A percentile compares a stretch with the other conserved stretches of the same genome.
These are phyloP conservation scores for Paralinhomoeus sp. DNA, from an alignment of 2,888 invertebrate species.

Conservation along the genomic window DNA sequence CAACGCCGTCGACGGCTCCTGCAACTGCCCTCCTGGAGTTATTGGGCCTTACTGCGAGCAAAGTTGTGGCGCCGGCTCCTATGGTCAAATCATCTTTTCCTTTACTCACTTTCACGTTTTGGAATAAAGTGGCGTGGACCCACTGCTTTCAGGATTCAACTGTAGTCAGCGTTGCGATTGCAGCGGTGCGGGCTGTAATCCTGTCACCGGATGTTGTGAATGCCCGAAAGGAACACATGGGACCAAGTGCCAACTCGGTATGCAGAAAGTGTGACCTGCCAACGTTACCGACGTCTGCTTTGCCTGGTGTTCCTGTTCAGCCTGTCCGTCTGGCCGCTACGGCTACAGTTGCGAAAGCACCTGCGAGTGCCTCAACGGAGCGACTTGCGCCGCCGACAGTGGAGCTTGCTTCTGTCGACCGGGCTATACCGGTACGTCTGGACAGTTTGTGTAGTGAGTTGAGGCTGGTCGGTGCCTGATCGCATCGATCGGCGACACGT, in stretches of 20 bases:
- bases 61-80: no score
- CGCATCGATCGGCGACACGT: no score
- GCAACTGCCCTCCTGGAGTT: not conserved
- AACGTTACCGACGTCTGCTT: no score
- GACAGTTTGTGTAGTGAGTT: no score
- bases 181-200: constrained; percentile 43
- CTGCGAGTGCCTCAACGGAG: constrained; percentile 30
- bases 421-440: no score
- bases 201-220: constrained; percentile 42
- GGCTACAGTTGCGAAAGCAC: constrained; percentile 28
- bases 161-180: not conserved
- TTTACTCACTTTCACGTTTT: no score
- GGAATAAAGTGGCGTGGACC: no score
- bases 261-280: no score
- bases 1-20: not conserved
- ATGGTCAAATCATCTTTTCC: no score
- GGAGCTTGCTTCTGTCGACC: constrained; percentile 48
- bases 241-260: constrained; percentile 14
- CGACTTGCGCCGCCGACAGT: constrained; percentile 29
- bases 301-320: no score
- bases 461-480: no score
- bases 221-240: constrained; percentile 12
- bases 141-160: no score
- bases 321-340: constrained; percentile 27
- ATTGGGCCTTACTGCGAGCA: constrained; percentile 9